Base-by-base conservation (phyloP, 2,888 invertebrate species). In the Chorisops tibialis region DNA sequence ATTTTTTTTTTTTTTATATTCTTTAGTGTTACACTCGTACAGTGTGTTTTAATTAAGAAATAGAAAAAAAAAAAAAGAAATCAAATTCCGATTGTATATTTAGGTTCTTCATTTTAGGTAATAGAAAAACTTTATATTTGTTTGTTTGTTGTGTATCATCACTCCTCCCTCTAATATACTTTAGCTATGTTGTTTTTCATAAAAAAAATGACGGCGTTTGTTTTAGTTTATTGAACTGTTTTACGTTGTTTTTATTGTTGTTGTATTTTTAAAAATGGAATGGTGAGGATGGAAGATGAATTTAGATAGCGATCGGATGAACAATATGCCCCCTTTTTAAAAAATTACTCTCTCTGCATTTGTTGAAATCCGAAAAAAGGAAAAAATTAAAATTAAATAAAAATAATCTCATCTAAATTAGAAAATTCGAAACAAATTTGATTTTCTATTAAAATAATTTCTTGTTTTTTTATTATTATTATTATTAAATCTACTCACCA, bases 231-330 rank as follows among this genome's bases (percentile, higher is more conserved):
- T 35, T 54, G 43, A 38, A 59, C 18, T 22, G 47, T 54, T 43
- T 48, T 51, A 24, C 37, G 16, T 35, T 45, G 16, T 45, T 58
- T 51, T 47, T n/a, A n/a, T 14, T 49, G 21, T 51, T 54, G 52
- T 62, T 37, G 39, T 63, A 47, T 52, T 52, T 30, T 59, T 66
- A 43, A 63, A 66, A 66, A 65, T 66, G 66, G 66, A 66, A 66
- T 66, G 66, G 61, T 61, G 65, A 63, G 65, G 66, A 66, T 66
- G 65, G 63, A 63, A 63, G 62, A 65, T 66, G 64, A 63, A 59
- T 51, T n/a, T 41, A 50, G 41, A 30, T 16, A 39, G 45, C 22
- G 56, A 56, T 56, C 56, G 56, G 56, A 56, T 56, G 56, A 56
- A 56, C 56, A 56, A 56, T 56, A 56, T 56, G 56, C 56, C 56